A percentile compares a stretch with the other conserved stretches of the same genome.
Evolutionary conservation across 2,797 vertebrate genomes (phyloP).

Genomic region (Chromobotia macracanthus): DNA sequence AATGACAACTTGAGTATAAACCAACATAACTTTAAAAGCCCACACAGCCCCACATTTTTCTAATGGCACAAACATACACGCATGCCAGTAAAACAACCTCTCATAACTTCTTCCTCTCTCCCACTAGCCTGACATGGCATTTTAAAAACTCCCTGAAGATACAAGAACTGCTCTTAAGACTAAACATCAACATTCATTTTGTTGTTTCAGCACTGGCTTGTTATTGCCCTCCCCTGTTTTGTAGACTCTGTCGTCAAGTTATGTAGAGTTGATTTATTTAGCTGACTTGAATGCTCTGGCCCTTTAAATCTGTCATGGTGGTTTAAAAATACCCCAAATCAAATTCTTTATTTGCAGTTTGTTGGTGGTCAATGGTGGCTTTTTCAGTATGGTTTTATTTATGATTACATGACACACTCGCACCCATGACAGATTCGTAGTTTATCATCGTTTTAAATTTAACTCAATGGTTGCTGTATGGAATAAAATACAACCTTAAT

Average conservation of each 20-base stretch:
- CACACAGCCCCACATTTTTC: conserved; percentile 12
- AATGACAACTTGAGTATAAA: conserved; percentile 73
- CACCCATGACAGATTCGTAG: conserved; percentile 5
- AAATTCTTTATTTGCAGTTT: conserved; percentile 23
- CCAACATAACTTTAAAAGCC: conserved; percentile 62
- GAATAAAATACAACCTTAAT: conserved; percentile 21
- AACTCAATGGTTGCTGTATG: conserved; percentile 7
- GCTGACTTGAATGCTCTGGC: not conserved
- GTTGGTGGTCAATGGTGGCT: conserved; percentile 2
- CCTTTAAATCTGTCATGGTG: conserved; percentile 40
- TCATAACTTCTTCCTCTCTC: conserved; percentile 2
- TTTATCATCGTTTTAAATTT: conserved; percentile 2
- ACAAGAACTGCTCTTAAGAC: not conserved
- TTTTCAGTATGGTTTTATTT: conserved; percentile 27
- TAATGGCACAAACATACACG: conserved; percentile 15
- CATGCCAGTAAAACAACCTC: not conserved
- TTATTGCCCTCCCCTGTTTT: conserved; percentile 14
- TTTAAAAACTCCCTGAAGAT: not conserved
- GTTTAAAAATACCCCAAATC: conserved; percentile 34
- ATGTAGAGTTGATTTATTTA: conserved; percentile 24
- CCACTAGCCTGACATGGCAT: conserved; percentile 4
- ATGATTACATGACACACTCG: conserved; percentile 27
- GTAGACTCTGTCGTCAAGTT: conserved; percentile 8
- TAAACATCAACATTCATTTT: conserved; percentile 30
- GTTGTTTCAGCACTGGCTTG: not conserved